Evolutionary conservation across 2,888 invertebrate species (phyloP), one percentile per base, ranked within the genome.

Genomic region (Latrodectus hesperus): DNA sequence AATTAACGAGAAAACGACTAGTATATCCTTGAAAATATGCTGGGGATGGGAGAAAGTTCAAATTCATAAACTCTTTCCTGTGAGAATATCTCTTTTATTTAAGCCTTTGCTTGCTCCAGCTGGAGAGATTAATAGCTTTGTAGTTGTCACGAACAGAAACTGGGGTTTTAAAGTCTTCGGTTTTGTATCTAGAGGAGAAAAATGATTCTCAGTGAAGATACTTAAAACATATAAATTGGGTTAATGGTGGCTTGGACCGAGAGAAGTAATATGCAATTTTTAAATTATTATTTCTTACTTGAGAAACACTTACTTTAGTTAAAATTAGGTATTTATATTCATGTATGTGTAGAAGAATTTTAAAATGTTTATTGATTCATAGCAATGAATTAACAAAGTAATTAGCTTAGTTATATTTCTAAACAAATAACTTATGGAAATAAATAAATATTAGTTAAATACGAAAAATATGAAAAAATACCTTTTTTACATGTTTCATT

Each of bases 41-140:
- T 12, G 53, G 65, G 67, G 82, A 38, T 49, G 55, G 71, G 52
- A 67, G 51, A 76, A 55, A 70, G 75, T 83, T 83, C 83, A 76
- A 83, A 76, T 83, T 71, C 83, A 83, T 76, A 83, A 83, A 83
- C 83, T 76, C 76, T 60, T 68, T 75, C 64, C 60, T 80, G 80
- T 72, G 76, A 71, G 64, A 76, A 76, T 60, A 12, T 60, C 64
- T 71, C 83, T 83, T 71, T 83, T 76, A 71, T 83, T 71, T 51
- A 51, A 52, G 64, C 53, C 68, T 52, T 5, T n/a, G 65, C 65
- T 68, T 51, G 72, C 68, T 64, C 72, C 49, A 80, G 70, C 68
- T 64, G 11, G 16, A 51, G 75, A 76, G 83, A 83, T 83, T 83
- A 83, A 83, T 83, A 83, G 83, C 53, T 55, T 51, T 65, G 52